phyloP scores from a whole-genome alignment of 1,140 invertebrate species.

The Limonius californicus region DNA sequence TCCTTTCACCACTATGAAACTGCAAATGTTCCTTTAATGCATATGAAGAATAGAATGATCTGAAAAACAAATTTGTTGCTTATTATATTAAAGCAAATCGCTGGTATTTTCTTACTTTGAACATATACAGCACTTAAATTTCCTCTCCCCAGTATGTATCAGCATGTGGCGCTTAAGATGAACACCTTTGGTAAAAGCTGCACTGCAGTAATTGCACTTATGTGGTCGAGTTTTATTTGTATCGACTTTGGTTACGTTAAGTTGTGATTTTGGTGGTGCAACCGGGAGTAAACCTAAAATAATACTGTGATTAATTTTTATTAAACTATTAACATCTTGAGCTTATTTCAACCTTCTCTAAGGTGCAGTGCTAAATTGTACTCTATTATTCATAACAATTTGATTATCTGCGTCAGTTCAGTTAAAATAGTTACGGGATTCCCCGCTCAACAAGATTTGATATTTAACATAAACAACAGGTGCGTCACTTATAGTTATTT shows the following conservation, averaged over 20 bases:
- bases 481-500: too few species aligned
- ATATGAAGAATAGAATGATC: slow-evolving; percentile 30
- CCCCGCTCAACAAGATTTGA: too few species aligned
- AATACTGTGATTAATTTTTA: too few species aligned
- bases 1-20: slow-evolving; percentile 52
- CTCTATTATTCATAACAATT: too few species aligned
- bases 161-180: not conserved
- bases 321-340: too few species aligned
- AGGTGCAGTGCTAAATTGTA: too few species aligned
- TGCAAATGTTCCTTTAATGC: slow-evolving; percentile 50
- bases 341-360: too few species aligned
- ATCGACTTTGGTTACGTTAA: not conserved
- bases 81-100: too few species aligned
- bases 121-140: not conserved
- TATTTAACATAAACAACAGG: too few species aligned
- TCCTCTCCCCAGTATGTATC: not conserved
- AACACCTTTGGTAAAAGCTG: not conserved
- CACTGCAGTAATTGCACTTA: not conserved
- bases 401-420: too few species aligned
- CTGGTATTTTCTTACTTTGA: not conserved
- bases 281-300: not conserved
- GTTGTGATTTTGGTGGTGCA: not conserved
- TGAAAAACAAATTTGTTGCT: too few species aligned
- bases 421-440: too few species aligned
- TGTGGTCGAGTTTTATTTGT: not conserved